phyloP scores from a whole-genome alignment of 2,113 vertebrate genomes.

The Gallinago undulata region DNA sequence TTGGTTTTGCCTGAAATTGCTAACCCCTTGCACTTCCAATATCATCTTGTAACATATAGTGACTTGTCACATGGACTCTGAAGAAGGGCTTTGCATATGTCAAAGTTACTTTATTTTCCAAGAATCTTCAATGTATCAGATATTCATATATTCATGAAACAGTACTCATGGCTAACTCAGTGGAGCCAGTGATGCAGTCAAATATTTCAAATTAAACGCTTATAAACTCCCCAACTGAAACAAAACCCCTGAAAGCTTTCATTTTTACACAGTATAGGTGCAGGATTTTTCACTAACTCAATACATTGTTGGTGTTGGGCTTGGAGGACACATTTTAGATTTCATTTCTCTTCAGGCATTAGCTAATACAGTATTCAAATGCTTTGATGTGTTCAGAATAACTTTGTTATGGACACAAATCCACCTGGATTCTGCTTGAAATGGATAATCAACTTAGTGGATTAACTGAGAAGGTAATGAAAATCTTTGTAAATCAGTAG shows the following conservation, averaged over 20 bases:
- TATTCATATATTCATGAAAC: slow-evolving; percentile 53
- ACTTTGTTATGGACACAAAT: slow-evolving; percentile 48
- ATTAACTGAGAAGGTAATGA: slow-evolving; percentile 68
- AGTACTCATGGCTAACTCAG: background rate
- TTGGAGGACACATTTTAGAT: slow-evolving; percentile 9
- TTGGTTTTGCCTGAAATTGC: background rate
- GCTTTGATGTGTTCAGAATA: slow-evolving; percentile 32
- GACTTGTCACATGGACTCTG: slow-evolving; percentile 4
- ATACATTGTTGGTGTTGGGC: background rate
- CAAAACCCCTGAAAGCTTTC: background rate
- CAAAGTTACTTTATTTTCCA: slow-evolving; percentile 49
- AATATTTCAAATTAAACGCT: background rate
- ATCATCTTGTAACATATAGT: background rate
- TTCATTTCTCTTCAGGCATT: slow-evolving; percentile 6
- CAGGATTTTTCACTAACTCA: background rate
- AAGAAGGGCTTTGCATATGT: background rate
- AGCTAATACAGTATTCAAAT: slow-evolving; percentile 55
- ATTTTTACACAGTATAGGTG: background rate
- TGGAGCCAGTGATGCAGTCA: background rate
- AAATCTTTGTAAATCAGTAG: slow-evolving; percentile 67
- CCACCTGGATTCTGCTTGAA: slow-evolving; percentile 59
- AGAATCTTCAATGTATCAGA: background rate
- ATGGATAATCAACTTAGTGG: slow-evolving; percentile 59
- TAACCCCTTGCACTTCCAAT: slow-evolving; percentile 40
- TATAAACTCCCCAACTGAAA: background rate